phyloP scores from a whole-genome alignment of 2,797 vertebrate species.

The Orientallactaga sibirica region DNA sequence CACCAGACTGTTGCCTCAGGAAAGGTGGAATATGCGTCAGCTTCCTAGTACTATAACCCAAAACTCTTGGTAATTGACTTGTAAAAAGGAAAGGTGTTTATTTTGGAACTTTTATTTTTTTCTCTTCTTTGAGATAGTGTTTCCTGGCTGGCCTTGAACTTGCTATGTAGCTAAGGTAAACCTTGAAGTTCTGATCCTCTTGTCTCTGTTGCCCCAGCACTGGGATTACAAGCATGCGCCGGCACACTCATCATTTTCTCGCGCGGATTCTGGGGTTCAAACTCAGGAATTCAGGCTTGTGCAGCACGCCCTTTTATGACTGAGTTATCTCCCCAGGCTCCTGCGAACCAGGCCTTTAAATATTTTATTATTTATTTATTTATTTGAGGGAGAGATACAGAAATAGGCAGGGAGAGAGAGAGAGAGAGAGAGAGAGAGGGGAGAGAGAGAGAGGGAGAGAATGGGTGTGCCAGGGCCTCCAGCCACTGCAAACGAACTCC shows the following conservation, averaged over 20 bases:
- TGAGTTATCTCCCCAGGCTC: neutral
- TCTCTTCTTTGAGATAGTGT: neutral
- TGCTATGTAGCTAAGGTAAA: neutral
- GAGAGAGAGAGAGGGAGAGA: too few relatives aligned
- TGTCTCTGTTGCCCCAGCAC: neutral
- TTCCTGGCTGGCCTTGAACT: neutral
- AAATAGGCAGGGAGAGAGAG: too few relatives aligned
- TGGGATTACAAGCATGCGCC: neutral
- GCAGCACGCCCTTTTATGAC: too few relatives aligned
- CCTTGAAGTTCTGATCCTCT: neutral
- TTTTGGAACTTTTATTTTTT: neutral
- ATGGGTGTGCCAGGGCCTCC: too few relatives aligned
- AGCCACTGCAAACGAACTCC: too few relatives aligned
- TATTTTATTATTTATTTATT: too few relatives aligned
- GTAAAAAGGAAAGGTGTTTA: neutral
- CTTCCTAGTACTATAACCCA: neutral
- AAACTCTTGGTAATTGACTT: neutral
- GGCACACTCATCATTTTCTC: neutral
- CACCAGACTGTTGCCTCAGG: neutral
- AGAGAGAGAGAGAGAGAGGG: too few relatives aligned
- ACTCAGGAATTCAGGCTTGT: neutral
- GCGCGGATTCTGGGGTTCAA: neutral
- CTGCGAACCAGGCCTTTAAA: neutral
- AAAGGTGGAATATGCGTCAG: neutral
- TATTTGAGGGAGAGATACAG: too few relatives aligned